phyloP scores from a whole-genome alignment of 1,140 invertebrate genomes.

The Bombus sylvicola region DNA sequence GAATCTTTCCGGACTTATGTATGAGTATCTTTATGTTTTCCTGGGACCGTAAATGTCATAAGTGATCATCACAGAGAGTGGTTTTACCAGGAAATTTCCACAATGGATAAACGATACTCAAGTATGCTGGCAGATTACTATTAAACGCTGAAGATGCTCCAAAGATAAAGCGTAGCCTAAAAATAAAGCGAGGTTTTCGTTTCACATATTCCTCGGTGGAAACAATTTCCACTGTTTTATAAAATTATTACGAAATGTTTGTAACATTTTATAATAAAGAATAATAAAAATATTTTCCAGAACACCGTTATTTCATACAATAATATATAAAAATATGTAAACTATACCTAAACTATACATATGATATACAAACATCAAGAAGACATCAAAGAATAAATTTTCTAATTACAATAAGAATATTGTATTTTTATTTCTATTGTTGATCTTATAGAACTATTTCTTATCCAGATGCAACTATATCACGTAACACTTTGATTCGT shows the following conservation, averaged over 20 bases:
- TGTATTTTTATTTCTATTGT: background rate
- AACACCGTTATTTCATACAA: background rate
- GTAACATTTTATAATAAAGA: background rate
- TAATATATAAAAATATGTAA: background rate
- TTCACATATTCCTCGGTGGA: background rate
- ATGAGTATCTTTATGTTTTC: background rate
- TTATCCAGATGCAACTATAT: background rate
- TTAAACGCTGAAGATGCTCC: slow-evolving; percentile 27
- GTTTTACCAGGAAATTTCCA: slow-evolving; percentile 39
- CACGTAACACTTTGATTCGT: background rate
- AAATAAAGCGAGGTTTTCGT: background rate
- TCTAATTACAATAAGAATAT: background rate
- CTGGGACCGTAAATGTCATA: background rate
- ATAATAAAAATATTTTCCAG: background rate
- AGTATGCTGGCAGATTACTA: slow-evolving; percentile 22
- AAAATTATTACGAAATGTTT: background rate
- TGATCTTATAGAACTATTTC: background rate
- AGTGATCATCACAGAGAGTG: background rate
- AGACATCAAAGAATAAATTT: background rate
- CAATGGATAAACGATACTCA: slow-evolving; percentile 12
- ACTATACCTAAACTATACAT: too few relatives aligned
- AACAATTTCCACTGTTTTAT: background rate
- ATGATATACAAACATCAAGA: too few relatives aligned
- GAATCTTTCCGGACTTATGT: background rate
- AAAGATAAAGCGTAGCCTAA: slow-evolving; percentile 19